Percentiles rank a stretch among this genome's conserved stretches.
These are phyloP conservation scores for Megathymus violae DNA, from an alignment of 1,140 invertebrate species.

Conservation along the genomic window DNA sequence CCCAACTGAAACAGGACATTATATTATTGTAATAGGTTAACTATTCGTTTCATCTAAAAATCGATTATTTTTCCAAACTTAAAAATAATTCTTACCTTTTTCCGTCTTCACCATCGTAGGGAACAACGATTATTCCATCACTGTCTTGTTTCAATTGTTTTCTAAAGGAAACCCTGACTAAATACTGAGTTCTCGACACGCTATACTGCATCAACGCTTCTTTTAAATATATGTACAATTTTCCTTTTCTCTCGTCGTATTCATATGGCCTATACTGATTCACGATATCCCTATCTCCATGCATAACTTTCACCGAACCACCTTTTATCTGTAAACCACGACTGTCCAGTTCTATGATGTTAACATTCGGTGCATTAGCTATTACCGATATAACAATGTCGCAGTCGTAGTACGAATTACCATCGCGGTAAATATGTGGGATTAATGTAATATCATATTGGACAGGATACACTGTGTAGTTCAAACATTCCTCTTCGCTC, in stretches of 20 bases:
- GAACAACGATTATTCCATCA: constrained; percentile 59
- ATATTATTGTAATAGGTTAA: too few species aligned
- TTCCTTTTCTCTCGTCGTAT: constrained; percentile 57
- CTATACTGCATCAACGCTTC: constrained; percentile 64
- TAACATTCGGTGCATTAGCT: constrained; percentile 66
- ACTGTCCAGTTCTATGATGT: constrained; percentile 67
- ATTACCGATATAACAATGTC: constrained; percentile 67
- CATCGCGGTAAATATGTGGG: constrained; percentile 58
- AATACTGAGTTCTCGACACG: constrained; percentile 54
- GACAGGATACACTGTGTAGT: constrained; percentile 76
- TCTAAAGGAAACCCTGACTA: constrained; percentile 61
- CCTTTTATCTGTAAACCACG: constrained; percentile 60
- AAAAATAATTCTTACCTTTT: constrained; percentile 51
- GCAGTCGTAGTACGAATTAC: constrained; percentile 63
- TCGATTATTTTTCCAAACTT: not conserved
- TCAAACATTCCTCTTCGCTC: constrained; percentile 71
- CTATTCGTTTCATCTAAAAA: too few species aligned
- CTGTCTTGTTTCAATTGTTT: constrained; percentile 54
- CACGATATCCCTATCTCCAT: constrained; percentile 57
- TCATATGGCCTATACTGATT: constrained; percentile 60
- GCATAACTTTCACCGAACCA: constrained; percentile 57
- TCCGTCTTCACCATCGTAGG: constrained; percentile 53
- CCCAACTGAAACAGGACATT: too few species aligned
- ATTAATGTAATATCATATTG: constrained; percentile 72
- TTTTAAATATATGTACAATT: constrained; percentile 65